Conservation (phyloP, 2,888 invertebrate genomes). For the Eustalomyia histrio region DNA sequence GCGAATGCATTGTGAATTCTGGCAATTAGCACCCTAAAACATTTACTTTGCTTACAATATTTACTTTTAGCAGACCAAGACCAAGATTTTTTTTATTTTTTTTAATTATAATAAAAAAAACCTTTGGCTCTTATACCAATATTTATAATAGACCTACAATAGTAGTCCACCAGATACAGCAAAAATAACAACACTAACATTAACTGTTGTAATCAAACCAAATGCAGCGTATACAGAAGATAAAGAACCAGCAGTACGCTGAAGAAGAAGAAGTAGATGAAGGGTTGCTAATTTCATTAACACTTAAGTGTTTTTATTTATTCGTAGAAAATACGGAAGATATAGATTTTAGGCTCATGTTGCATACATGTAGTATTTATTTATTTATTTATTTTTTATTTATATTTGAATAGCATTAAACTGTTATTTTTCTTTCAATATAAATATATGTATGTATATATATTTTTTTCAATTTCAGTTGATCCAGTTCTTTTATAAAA, state of each 20-base stretch:
- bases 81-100: not conserved
- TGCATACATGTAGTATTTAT: too few species aligned
- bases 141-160: slow-evolving; percentile 7
- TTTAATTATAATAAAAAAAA: slow-evolving; percentile 6
- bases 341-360: not conserved
- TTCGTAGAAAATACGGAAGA: slow-evolving; percentile 58
- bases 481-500: slow-evolving; percentile 54
- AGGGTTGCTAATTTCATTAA: slow-evolving; percentile 66
- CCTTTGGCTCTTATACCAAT: slow-evolving; percentile 25
- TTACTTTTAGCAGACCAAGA: slow-evolving; percentile 55
- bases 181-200: too few species aligned
- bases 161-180: not conserved
- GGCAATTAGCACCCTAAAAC: slow-evolving; percentile 62
- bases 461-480: slow-evolving; percentile 24
- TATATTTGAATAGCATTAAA: slow-evolving; percentile 12
- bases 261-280: slow-evolving; percentile 3
- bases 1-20: slow-evolving; percentile 65
- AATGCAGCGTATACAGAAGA: slow-evolving; percentile 30
- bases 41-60: slow-evolving; percentile 49
- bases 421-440: slow-evolving; percentile 28
- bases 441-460: too few species aligned
- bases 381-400: too few species aligned
- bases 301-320: slow-evolving; percentile 57
- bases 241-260: too few species aligned
- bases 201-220: slow-evolving; percentile 30